Evolutionary conservation across 2,888 invertebrate genomes (phyloP), one percentile per base, ranked within the genome.

Genomic region (Cephus nigrinus): DNA sequence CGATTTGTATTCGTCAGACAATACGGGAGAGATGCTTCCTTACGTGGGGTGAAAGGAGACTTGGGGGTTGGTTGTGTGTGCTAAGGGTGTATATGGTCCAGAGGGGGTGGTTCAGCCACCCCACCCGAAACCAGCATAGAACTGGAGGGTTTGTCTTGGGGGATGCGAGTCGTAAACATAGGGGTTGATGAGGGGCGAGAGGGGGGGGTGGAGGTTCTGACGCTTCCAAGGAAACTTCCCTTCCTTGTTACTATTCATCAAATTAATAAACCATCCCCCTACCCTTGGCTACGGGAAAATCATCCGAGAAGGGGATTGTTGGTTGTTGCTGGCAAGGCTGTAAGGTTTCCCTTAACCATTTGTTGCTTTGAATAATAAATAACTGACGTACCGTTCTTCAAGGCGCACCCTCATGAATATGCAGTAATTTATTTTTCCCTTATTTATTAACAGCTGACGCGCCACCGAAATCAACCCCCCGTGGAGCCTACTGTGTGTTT

Each of bases 1-100:
- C 85, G 81, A 84, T 85, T 86, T 86, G 84, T 86, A 84, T 86
- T 83, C 83, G 85, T 86, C 85, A 83, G 81, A 82, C 80, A 75
- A 80, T 80, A 80, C 82, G 80, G 68, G 69, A 78, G 79, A 81
- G 77, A 77, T 73, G 79, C 80, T 77, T 79, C 74, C 78, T 55
- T 23, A 55, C 23, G 40, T 23, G 40, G 2, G 40, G 40, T 15
- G 12, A 55, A 23, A 23, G 2, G 23, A 1, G 15, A 23, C 23
- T 55, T 0, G 5, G 40, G 23, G 15, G 5, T 15, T 4, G 40
- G 40, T 23, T 55, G 23, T 55, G 23, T 15, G 23, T 23, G 23
- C 2, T 9, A 9, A 23, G 23, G 40, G 23, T 23, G 40, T 55
- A 5, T 23, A 55, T 23, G 40, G 1, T 9, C 40, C 23, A 9